Evolutionary conservation across 2,113 vertebrate species (phyloP).

Genomic region (Mugil cephalus): DNA sequence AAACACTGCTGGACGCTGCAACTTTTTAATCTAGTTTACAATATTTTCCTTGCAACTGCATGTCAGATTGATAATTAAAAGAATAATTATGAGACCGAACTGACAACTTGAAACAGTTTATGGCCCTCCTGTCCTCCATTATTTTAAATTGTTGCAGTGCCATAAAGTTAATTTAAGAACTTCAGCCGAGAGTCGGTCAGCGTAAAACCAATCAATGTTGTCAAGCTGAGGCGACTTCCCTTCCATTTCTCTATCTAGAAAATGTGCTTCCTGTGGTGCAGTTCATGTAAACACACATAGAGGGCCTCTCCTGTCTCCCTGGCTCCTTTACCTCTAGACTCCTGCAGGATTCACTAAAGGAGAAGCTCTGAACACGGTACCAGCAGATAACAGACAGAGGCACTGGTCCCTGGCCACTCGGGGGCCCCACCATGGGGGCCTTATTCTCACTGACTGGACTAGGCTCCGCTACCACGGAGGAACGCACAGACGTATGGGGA

Average conservation of each 20-base stretch:
- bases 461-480: slow-evolving; percentile 87
- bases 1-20: too few relatives aligned
- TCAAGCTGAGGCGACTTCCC: not conserved
- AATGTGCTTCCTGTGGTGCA: not conserved
- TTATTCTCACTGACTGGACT: slow-evolving; percentile 87
- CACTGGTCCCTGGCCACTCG: slow-evolving; percentile 87
- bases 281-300: slow-evolving; percentile 27
- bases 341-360: slow-evolving; percentile 90
- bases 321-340: slow-evolving; percentile 89
- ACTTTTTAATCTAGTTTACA: too few relatives aligned
- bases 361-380: slow-evolving; percentile 89
- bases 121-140: too few relatives aligned
- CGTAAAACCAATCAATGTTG: not conserved
- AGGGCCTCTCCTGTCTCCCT: slow-evolving; percentile 71
- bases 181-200: too few relatives aligned
- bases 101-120: too few relatives aligned
- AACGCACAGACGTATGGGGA: slow-evolving; percentile 73
- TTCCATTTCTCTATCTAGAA: not conserved
- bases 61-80: too few relatives aligned
- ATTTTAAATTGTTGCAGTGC: not conserved
- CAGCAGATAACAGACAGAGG: slow-evolving; percentile 89
- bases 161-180: not conserved
- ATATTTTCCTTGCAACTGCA: too few relatives aligned
- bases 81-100: too few relatives aligned
- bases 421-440: slow-evolving; percentile 84